Conservation (phyloP, 2,113 vertebrate genomes). For the Leuciscus idus region DNA sequence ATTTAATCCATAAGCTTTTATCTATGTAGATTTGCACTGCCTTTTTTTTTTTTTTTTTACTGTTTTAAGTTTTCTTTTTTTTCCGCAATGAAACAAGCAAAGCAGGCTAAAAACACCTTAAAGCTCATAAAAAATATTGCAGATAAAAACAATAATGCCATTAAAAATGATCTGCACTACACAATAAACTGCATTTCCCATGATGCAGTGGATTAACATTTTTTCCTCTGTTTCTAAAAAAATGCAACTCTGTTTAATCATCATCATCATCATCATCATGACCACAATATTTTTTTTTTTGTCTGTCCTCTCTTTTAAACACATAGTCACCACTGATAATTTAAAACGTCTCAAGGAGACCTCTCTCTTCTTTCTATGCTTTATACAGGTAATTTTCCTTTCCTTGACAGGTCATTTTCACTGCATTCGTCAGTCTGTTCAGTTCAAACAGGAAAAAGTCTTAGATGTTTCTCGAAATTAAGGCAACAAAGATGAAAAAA, state of each 20-base stretch:
- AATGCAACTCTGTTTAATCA: constrained; percentile 61
- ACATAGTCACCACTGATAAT: constrained; percentile 83
- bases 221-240: constrained; percentile 65
- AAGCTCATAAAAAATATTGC: constrained; percentile 91
- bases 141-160: constrained; percentile 90
- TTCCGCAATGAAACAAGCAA: constrained; percentile 94
- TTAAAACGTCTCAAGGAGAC: constrained; percentile 91
- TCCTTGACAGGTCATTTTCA: constrained; percentile 73
- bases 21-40: constrained; percentile 78
- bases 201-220: constrained; percentile 82
- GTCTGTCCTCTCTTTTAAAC: constrained; percentile 77
- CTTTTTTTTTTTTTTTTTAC: constrained; percentile 54
- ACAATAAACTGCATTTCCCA: constrained; percentile 86
- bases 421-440: constrained; percentile 75
- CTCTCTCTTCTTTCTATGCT: constrained; percentile 78
- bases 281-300: constrained; percentile 78
- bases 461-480: constrained; percentile 96
- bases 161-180: constrained; percentile 83
- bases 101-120: constrained; percentile 92
- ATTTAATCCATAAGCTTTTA: constrained; percentile 87
- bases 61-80: constrained; percentile 58
- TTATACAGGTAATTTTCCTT: constrained; percentile 87
- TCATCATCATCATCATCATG: constrained; percentile 71
- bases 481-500: constrained; percentile 99
- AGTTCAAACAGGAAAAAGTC: constrained; percentile 67